A percentile compares a stretch with the other conserved stretches of the same genome.
Conservation (phyloP, 2,888 invertebrate species). For the Apodemia duryi region DNA sequence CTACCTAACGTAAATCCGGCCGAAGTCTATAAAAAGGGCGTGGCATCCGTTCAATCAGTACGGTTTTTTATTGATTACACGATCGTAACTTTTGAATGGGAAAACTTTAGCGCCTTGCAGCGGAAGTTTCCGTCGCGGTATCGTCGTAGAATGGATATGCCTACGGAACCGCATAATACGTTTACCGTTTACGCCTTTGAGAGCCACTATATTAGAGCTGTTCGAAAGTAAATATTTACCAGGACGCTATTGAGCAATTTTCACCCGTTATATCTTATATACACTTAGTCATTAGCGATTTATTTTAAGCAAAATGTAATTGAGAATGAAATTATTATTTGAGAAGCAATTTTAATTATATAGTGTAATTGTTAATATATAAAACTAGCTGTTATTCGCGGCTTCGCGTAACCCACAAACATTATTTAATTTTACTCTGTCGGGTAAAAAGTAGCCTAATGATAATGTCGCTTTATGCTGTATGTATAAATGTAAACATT, state of each 20-base stretch:
- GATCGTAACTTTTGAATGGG: conserved; percentile 30
- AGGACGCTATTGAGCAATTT: background rate
- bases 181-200: background rate
- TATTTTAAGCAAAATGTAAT: no score
- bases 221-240: background rate
- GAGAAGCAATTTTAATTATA: no score
- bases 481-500: no score
- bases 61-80: conserved; percentile 31
- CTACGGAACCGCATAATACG: background rate
- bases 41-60: conserved; percentile 30
- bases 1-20: conserved; percentile 1
- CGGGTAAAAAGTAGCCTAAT: no score
- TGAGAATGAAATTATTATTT: no score
- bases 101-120: conserved; percentile 30
- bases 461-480: no score
- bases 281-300: no score
- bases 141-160: background rate
- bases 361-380: no score
- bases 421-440: no score
- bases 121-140: conserved; percentile 29
- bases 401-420: no score
- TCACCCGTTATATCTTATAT: background rate
- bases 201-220: background rate
- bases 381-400: no score
- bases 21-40: conserved; percentile 21